These are phyloP conservation scores for Catagonus wagneri DNA, from an alignment of 2,113 vertebrate genomes.

Conservation along the genomic window DNA sequence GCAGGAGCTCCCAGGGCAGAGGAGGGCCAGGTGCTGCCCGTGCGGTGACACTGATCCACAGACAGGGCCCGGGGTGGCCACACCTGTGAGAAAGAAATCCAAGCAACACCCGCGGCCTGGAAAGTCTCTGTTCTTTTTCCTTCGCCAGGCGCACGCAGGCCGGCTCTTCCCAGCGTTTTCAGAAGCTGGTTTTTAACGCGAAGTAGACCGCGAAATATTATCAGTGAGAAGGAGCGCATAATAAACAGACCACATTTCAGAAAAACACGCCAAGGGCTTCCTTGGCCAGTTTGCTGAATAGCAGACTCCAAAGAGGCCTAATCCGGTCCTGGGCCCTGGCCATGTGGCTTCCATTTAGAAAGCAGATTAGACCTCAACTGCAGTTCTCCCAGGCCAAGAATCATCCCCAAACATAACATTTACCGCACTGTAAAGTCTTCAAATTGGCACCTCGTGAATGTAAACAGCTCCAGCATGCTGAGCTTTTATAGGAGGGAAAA, in stretches of 20 bases:
- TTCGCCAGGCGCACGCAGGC: constrained; percentile 16
- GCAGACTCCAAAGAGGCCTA: constrained; percentile 14
- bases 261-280: neutral
- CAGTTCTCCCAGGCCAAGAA: neutral
- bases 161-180: constrained; percentile 54
- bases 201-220: constrained; percentile 37
- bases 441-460: neutral
- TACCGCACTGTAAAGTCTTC: neutral
- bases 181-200: constrained; percentile 72
- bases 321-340: neutral
- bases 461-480: neutral
- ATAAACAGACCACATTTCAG: neutral
- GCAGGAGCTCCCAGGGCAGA: constrained; percentile 78
- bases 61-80: constrained; percentile 76
- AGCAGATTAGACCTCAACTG: neutral
- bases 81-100: constrained; percentile 60
- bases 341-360: constrained; percentile 42
- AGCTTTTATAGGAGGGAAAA: neutral
- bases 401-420: neutral
- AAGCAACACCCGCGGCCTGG: neutral
- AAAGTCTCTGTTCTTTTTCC: constrained; percentile 54
- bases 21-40: constrained; percentile 76
- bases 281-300: neutral
- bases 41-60: constrained; percentile 75
- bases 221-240: neutral